Evolutionary conservation across 1,140 invertebrate genomes (phyloP).

Genomic region (Gerris buenoi): DNA sequence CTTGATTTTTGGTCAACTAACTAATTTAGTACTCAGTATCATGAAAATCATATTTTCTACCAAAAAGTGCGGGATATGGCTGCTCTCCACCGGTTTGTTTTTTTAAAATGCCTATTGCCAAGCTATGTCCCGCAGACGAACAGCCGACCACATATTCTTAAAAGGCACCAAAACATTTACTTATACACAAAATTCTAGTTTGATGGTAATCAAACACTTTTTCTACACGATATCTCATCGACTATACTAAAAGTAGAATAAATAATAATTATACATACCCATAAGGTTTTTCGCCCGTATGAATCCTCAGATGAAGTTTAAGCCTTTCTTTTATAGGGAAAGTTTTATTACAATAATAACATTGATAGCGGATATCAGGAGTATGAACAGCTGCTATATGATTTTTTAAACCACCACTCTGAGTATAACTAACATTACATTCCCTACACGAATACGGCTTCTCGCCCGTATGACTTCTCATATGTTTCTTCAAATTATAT

Average conservation of each 20-base stretch:
- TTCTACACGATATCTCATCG: too few relatives aligned
- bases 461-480: conserved; percentile 28
- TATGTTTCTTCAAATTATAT: conserved; percentile 26
- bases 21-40: too few relatives aligned
- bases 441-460: conserved; percentile 24
- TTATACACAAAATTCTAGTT: too few relatives aligned
- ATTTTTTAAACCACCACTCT: conserved; percentile 26
- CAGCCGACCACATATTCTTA: too few relatives aligned
- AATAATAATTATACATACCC: conserved; percentile 35
- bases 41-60: too few relatives aligned
- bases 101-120: too few relatives aligned
- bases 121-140: too few relatives aligned
- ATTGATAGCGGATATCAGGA: conserved; percentile 17
- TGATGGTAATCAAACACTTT: too few relatives aligned
- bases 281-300: conserved; percentile 69
- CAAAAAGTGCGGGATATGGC: too few relatives aligned
- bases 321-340: conserved; percentile 56
- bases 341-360: conserved; percentile 38
- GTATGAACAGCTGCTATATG: conserved; percentile 18
- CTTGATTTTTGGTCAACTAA: too few relatives aligned
- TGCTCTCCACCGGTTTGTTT: too few relatives aligned
- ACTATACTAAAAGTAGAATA: conserved; percentile 5
- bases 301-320: conserved; percentile 44
- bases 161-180: too few relatives aligned
- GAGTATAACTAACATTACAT: conserved; percentile 23